Evolutionary conservation across 2,888 invertebrate species (phyloP), one percentile per base, ranked within the genome.

Genomic region (Onchidella celtica): DNA sequence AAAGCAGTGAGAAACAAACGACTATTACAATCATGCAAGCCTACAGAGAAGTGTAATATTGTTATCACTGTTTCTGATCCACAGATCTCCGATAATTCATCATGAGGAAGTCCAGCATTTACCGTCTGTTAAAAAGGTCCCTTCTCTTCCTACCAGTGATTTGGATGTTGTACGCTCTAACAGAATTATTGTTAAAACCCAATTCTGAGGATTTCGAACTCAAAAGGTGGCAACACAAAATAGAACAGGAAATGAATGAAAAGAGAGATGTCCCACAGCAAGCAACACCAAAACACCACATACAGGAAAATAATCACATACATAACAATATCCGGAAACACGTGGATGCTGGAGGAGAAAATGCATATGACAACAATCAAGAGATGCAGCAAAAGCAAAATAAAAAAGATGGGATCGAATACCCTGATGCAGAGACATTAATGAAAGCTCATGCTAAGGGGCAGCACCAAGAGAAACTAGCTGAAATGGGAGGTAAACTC

Each of bases 391-490:
- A 61, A 4, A 27, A 63, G 2, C 21, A 3, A 34, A 34, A 9
- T 6, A 1, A 17, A 3, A 29, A 75, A 9, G 34, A 32, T 17
- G 17, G 3, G 9, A 11, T 2, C 11, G n/a, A 40, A 3, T 27
- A 38, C 17, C 9, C 63, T 27, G 21, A 63, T 11, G 24, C 27
- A 2, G 17, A 75, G 27, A 29, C 11, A 3, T 38, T 40, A 1
- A 24, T 29, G 3, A 2, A 40, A 6, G 38, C 29, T 0, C 3
- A 34, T 6, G 40, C 61, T 9, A 72, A 72, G 1, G 47, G 24
- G 21, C 70, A 55, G 47, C 79, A 80, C 3, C 34, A 74, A n/a
- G 73, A 80, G 3, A 81, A 81, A 69, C 74, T 81, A 11, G 61
- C 59, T 3, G 81, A 68, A 21, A 66, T 75, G 40, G 81, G 81